Conservation (phyloP, 1,140 invertebrate species). For the Whitmania pigra region DNA sequence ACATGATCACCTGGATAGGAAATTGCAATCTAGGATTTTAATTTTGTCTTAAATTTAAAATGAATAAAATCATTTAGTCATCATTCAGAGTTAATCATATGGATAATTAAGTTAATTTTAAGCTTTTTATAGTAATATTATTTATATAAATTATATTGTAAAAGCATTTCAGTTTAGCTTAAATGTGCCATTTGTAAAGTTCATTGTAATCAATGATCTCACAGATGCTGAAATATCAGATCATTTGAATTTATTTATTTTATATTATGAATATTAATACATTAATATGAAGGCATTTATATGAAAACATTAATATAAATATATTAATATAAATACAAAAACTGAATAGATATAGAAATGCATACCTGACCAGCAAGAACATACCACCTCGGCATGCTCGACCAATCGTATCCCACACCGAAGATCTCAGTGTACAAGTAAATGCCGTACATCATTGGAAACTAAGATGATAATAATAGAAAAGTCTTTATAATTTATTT, state of each 20-base stretch:
- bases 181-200: not conserved
- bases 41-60: not conserved
- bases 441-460: constrained; percentile 33
- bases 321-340: not conserved
- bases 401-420: constrained; percentile 34
- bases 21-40: too few species aligned
- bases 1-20: constrained; percentile 15
- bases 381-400: constrained; percentile 35
- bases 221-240: not conserved
- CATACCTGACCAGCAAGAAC: constrained; percentile 28
- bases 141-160: not conserved
- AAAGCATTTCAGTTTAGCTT: not conserved
- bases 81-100: not conserved
- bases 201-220: not conserved
- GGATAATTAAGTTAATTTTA: too few species aligned
- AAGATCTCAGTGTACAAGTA: constrained; percentile 34
- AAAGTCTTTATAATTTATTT: not conserved
- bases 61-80: not conserved
- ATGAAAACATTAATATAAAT: too few species aligned
- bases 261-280: not conserved
- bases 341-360: not conserved
- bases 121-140: not conserved
- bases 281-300: too few species aligned
- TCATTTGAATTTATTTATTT: not conserved
- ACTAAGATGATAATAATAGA: constrained; percentile 27